Conservation (phyloP, 1,140 invertebrate genomes). For the Drosophila paulistorum region DNA sequence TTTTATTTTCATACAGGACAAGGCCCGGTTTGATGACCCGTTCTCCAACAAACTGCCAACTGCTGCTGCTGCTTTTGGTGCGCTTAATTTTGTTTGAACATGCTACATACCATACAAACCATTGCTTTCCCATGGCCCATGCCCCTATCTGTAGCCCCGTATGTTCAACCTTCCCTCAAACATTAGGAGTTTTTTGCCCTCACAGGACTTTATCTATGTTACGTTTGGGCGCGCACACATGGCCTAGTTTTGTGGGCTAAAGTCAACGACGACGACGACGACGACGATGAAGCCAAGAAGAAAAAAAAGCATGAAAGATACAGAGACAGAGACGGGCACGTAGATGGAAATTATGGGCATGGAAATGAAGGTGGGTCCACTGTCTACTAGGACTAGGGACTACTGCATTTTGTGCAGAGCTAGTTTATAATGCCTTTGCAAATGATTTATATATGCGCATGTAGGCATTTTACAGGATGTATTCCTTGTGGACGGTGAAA, state of each 20-base stretch:
- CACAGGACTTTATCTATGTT: constrained; percentile 61
- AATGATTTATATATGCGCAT: constrained; percentile 6
- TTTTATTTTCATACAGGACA: constrained; percentile 3
- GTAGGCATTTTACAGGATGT: background rate
- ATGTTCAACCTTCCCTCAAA: constrained; percentile 4
- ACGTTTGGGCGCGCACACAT: constrained; percentile 50
- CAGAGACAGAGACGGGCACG: background rate
- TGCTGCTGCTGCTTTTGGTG: constrained; percentile 34
- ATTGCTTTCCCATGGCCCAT: background rate
- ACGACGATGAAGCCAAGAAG: background rate
- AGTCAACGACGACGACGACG: background rate
- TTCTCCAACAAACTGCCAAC: constrained; percentile 40
- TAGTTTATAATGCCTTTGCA: constrained; percentile 6
- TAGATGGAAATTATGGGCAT: background rate
- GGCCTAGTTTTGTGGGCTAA: constrained; percentile 28
- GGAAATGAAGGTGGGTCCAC: constrained; percentile 24
- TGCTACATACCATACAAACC: constrained; percentile 30
- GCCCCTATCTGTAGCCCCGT: background rate
- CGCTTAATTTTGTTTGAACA: constrained; percentile 74
- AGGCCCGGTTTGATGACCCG: constrained; percentile 71
- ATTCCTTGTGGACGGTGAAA: background rate
- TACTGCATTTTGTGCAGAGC: constrained; percentile 6
- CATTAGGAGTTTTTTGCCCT: constrained; percentile 71
- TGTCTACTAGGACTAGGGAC: constrained; percentile 14
- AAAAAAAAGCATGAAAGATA: background rate